These are phyloP conservation scores for Drosophila chauvacae DNA, from an alignment of 1,140 invertebrate genomes.

Conservation along the genomic window DNA sequence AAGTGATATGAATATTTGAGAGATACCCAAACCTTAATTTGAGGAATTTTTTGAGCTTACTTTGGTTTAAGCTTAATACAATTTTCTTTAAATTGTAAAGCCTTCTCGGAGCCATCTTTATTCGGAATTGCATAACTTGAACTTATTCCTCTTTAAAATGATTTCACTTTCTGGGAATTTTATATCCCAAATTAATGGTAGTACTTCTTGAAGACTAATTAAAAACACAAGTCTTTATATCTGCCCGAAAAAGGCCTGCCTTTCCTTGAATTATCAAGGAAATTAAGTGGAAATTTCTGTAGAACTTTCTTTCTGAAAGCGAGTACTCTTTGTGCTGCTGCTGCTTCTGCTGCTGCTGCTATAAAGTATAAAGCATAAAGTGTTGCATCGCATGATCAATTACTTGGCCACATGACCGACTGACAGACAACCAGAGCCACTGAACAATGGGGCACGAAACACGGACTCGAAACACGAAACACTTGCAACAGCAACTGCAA, in stretches of 20 bases:
- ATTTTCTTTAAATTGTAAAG: background rate
- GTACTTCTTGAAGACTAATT: background rate
- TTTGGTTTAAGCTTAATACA: background rate
- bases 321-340: conserved; percentile 16
- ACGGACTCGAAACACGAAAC: conserved; percentile 21
- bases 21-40: background rate
- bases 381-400: conserved; percentile 41
- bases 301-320: conserved; percentile 21
- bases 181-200: background rate
- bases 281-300: conserved; percentile 16
- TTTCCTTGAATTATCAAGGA: conserved; percentile 2
- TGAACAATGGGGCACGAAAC: conserved; percentile 35
- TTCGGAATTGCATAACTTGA: background rate
- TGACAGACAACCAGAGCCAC: conserved; percentile 37
- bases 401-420: conserved; percentile 47
- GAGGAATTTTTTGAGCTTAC: background rate
- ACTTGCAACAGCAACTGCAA: conserved; percentile 26
- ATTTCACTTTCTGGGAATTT: background rate
- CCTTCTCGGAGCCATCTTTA: background rate
- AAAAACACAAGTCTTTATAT: background rate
- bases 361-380: conserved; percentile 10
- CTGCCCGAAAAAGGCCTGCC: background rate
- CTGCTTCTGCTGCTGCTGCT: background rate
- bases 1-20: background rate
- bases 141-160: too few relatives aligned